phyloP scores from a whole-genome alignment of 2,888 invertebrate species.

The Metacarcinus magister region DNA sequence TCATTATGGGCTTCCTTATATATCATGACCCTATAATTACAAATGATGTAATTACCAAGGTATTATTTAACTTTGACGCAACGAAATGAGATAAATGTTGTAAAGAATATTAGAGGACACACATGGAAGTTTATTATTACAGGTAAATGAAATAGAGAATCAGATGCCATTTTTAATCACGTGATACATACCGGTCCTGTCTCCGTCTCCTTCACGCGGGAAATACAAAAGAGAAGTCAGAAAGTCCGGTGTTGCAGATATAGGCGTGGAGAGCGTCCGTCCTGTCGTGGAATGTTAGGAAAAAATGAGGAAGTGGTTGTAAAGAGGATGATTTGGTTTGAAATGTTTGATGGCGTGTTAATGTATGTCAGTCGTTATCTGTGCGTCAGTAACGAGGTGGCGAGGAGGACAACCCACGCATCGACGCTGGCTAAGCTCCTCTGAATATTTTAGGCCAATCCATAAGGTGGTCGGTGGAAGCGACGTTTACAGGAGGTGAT shows the following conservation, averaged over 20 bases:
- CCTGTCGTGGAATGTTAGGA: neutral
- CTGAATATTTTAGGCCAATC: neutral
- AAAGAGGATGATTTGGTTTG: neutral
- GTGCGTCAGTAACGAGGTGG: conserved; percentile 11
- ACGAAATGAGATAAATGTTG: neutral
- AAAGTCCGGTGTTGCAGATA: neutral
- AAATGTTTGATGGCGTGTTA: neutral
- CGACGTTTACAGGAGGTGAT: neutral
- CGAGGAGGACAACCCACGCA: neutral
- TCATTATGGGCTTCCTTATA: too few relatives aligned
- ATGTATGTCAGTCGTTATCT: neutral
- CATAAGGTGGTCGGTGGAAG: neutral
- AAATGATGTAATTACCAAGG: neutral
- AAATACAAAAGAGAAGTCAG: neutral
- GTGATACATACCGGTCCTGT: neutral
- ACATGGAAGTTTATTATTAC: neutral
- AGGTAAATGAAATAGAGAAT: neutral
- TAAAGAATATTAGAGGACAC: neutral
- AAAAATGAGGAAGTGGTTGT: too few relatives aligned
- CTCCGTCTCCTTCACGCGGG: too few relatives aligned
- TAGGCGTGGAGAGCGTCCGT: neutral
- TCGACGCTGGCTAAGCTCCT: neutral
- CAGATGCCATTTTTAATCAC: neutral
- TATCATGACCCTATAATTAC: neutral
- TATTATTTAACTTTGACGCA: neutral